phyloP scores from a whole-genome alignment of 2,888 invertebrate species.

The Cheilosia scutellata region DNA sequence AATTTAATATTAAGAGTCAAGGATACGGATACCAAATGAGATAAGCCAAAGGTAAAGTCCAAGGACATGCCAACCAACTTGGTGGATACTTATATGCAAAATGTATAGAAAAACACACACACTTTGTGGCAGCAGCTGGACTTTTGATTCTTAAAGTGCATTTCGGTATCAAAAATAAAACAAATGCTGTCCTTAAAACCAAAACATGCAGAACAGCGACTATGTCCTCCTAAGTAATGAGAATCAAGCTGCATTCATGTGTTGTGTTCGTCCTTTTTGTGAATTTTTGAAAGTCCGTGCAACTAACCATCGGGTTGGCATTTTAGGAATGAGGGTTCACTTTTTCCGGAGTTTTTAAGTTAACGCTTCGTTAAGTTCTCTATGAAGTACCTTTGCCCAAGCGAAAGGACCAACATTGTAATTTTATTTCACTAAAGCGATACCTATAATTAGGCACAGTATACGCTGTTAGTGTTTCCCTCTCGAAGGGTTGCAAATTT shows the following conservation, averaged over 20 bases:
- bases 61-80: constrained; percentile 57
- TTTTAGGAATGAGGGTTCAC: neutral
- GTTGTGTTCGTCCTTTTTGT: neutral
- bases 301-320: constrained; percentile 3
- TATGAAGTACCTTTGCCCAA: constrained; percentile 38
- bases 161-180: constrained; percentile 50
- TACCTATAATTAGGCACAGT: constrained; percentile 70
- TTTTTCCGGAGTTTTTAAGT: constrained; percentile 28
- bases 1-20: constrained; percentile 61
- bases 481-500: constrained; percentile 45
- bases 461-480: constrained; percentile 10
- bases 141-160: constrained; percentile 73
- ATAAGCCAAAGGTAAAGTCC: constrained; percentile 66
- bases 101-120: constrained; percentile 25
- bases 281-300: neutral
- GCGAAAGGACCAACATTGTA: constrained; percentile 56
- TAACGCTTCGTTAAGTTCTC: constrained; percentile 68
- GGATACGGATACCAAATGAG: constrained; percentile 56
- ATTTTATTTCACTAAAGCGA: constrained; percentile 58
- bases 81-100: constrained; percentile 48
- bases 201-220: constrained; percentile 12
- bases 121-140: constrained; percentile 55
- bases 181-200: constrained; percentile 31
- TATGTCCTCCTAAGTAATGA: constrained; percentile 29
- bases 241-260: constrained; percentile 34